phyloP scores from a whole-genome alignment of 1,140 invertebrate genomes.

The Melanaphis sacchari region DNA sequence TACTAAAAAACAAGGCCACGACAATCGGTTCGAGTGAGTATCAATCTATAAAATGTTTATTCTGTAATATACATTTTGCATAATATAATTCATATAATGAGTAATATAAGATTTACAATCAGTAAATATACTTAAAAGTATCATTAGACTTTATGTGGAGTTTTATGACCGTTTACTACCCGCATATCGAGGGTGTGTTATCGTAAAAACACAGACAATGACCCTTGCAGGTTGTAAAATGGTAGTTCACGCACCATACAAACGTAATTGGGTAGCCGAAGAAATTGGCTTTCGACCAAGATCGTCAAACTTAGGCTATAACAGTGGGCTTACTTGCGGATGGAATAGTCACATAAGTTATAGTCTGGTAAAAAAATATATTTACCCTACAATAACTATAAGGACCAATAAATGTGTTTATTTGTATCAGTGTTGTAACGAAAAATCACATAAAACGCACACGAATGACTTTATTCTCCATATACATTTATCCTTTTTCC shows the following conservation, averaged over 20 bases:
- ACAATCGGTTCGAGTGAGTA: slow-evolving; percentile 40
- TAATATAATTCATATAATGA: background rate
- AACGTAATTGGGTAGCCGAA: background rate
- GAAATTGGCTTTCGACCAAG: background rate
- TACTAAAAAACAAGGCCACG: background rate
- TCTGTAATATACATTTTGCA: background rate
- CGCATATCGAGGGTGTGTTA: background rate
- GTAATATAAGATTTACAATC: background rate
- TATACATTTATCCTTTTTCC: background rate
- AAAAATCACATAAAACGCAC: background rate
- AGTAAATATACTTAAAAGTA: background rate
- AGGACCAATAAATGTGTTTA: background rate
- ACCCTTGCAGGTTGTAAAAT: background rate
- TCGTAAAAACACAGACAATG: background rate
- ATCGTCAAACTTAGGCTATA: background rate
- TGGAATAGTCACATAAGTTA: background rate
- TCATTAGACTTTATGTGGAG: slow-evolving; percentile 16
- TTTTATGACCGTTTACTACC: background rate
- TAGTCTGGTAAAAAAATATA: background rate
- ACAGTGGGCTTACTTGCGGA: background rate
- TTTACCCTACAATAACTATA: background rate
- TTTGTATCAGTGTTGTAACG: background rate
- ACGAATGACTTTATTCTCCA: background rate
- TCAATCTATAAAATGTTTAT: background rate
- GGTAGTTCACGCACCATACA: background rate